Evolutionary conservation across 2,113 vertebrate genomes (phyloP), one percentile per base, ranked within the genome.

Genomic region (Semnornis frantzii): DNA sequence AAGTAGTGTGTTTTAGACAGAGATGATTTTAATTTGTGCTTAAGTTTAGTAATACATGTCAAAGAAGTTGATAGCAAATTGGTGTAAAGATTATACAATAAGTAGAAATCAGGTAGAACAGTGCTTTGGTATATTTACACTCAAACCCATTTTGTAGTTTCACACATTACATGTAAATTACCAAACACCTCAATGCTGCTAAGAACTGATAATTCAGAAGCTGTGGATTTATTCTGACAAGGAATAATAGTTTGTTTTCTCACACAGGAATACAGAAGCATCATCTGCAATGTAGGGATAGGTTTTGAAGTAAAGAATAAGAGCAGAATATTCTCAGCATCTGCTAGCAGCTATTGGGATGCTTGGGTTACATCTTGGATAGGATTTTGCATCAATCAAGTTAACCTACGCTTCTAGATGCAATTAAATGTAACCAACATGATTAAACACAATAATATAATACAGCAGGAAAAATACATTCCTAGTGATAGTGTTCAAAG

Each of bases 361-460:
- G 63, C 54, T 54, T 70, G 30, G 33, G 15, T 74, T 72, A 72
- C 39, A 59, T 72, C 66, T 68, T 66, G 52, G 44, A 55, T 92
- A 89, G 5, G 52, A 83, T 86, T 90, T 94, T 90, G 12, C 71
- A 97, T 96, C 65, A 69, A 93, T 95, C 69, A 46, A 68, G 73
- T 81, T 74, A 95, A 63, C 12, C 87, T 94, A 60, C 25, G 37
- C 82, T 68, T 95, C 82, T 94, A 95, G 88, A 96, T n/a, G 54
- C 82, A 96, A 95, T 42, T 75, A 46, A 78, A 94, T 66, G 72
- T 93, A 93, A 91, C 88, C 81, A 88, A 91, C 24, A 69, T 48
- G 83, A 96, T 95, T 90, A 95, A 95, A 95, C 50, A 74, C 50
- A 88, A 77, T 85, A 93, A 93, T 12, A 57, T 8, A 78, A 62